Evolutionary conservation across 23 tunicate genomes (phyloP).

Genomic region (Trididemnum miniatum): DNA sequence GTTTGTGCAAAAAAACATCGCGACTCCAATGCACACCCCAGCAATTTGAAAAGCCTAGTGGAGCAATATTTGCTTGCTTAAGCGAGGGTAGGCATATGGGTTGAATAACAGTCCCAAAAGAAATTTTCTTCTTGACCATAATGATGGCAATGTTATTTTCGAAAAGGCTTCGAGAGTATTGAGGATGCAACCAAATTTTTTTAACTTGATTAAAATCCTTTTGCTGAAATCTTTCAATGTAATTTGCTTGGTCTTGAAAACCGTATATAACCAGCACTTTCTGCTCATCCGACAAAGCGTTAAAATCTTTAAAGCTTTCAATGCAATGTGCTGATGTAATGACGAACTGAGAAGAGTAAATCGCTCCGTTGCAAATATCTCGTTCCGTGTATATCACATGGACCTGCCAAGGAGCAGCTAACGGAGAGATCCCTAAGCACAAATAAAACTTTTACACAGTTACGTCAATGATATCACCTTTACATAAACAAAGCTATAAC

Average conservation of each 20-base stretch:
- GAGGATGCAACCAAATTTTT: slow-evolving; percentile 3
- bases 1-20: neutral
- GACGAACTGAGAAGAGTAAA: neutral
- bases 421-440: too few relatives aligned
- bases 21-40: slow-evolving; percentile 31
- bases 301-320: neutral
- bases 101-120: neutral
- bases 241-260: neutral
- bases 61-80: neutral
- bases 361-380: neutral
- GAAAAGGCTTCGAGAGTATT: neutral
- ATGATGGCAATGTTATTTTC: neutral
- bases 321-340: slow-evolving; percentile 3
- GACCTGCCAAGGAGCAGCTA: neutral
- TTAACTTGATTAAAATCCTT: neutral
- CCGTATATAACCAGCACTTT: neutral
- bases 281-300: neutral
- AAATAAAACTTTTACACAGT: too few relatives aligned
- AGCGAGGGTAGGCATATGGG: neutral
- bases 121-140: neutral
- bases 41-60: neutral
- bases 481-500: too few relatives aligned
- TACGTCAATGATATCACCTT: too few relatives aligned
- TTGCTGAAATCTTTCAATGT: neutral
- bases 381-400: neutral